Evolutionary conservation across 2,113 vertebrate species (phyloP).

Genomic region (Stegostoma tigrinum): DNA sequence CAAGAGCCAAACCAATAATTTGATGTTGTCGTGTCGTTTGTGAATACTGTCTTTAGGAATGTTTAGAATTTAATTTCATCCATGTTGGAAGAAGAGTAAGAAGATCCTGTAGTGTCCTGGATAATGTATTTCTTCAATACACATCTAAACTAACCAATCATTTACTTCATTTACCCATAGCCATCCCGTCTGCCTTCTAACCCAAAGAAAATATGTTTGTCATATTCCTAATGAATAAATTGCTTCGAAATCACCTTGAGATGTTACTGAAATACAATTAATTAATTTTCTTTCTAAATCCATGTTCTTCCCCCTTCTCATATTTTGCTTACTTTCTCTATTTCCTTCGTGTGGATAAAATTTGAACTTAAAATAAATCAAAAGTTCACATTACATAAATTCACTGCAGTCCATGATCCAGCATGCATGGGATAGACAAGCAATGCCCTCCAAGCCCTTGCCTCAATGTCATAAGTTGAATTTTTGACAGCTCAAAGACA

Average conservation of each 20-base stretch:
- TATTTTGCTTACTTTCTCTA: not conserved
- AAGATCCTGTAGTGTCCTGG: not conserved
- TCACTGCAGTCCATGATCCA: not conserved
- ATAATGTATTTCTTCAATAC: not conserved
- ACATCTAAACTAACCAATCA: not conserved
- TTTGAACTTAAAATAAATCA: constrained; percentile 8
- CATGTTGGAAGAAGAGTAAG: not conserved
- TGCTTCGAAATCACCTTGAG: not conserved
- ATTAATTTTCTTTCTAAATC: not conserved
- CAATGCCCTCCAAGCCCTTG: not conserved
- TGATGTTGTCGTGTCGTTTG: not conserved
- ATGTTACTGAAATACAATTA: not conserved
- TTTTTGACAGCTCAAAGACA: not conserved
- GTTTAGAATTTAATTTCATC: not conserved
- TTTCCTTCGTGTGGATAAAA: not conserved
- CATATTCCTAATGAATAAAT: not conserved
- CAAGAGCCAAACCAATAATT: not conserved
- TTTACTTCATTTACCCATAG: not conserved
- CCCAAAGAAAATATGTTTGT: not conserved
- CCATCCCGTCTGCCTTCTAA: not conserved
- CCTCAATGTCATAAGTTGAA: constrained; percentile 9
- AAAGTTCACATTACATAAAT: not conserved
- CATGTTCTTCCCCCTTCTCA: not conserved
- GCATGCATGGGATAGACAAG: not conserved
- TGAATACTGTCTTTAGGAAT: not conserved